Base-by-base conservation (phyloP, 2,113 vertebrate species). In the Furnarius figulus region DNA sequence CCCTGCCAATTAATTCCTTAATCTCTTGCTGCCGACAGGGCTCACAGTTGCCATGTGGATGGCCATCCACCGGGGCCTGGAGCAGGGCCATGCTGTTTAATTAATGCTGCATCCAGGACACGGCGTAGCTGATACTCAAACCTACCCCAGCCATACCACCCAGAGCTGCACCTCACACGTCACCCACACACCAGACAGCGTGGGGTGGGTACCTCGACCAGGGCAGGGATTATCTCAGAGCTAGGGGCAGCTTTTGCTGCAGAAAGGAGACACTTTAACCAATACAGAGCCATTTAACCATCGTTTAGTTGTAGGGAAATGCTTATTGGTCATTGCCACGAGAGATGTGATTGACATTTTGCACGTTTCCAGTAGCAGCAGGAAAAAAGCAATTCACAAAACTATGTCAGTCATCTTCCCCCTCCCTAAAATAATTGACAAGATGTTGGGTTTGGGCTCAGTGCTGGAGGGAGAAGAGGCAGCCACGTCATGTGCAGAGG, bases 1-100 rank as follows among this genome's bases (percentile, higher is more conserved):
- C 95, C 95, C 95, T 94, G 93, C 94, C 95, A 96, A 96, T 96
- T 96, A 95, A 93, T 94, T 94, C 91, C 74, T 82, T 95, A 87
- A 95, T 96, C 93, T 95, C 94, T 95, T 22, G 91, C 93, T 91
- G 91, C 87, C 19, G 31, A 85, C 87, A 73, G 79, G 89, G 82
- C 78, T 96, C 74, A 20, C 94, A 70, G 91, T 94, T 97, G 95
- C 94, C 93, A 73, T 94, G 94, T 77, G 93, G 93, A 92, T 58
- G 74, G 87, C 17, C 15, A 85, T 89, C 95, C 93, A 53, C 1
- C 8, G 87, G 87, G 95, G 84, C 89, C 78, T 82, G 85, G 79
- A 91, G 89, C 81, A 4, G 81, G 78, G 87, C 87, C 85, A 33
- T 76, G 87, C 95, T 82, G 40, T 39, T 91, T 96, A 93, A 95